Evolutionary conservation across 1,140 invertebrate genomes (phyloP), one percentile per base, ranked within the genome.

Genomic region (Pseudomyrmex flavicornis): DNA sequence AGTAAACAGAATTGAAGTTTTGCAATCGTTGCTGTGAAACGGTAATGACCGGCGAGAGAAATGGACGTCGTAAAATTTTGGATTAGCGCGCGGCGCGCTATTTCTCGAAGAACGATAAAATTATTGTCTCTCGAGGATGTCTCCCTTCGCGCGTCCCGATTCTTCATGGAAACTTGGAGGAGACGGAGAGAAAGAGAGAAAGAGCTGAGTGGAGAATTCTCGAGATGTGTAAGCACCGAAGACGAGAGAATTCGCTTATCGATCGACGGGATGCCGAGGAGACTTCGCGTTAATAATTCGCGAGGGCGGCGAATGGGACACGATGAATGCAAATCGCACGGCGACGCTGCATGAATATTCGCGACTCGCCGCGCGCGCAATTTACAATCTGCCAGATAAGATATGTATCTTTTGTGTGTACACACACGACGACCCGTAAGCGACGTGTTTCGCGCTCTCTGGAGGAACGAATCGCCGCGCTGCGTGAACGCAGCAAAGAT

Each of bases 331-430:
- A 84, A 84, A 84, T 84, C 48, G 75, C 48, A 22, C 44, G n/a
- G 63, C 17, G 82, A 84, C 74, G 65, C 50, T 46, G 74, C 56
- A 84, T 84, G 82, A 84, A 84, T 84, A 84, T 84, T 84, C 65
- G 63, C 62, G 48, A 79, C n/a, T 68, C 26, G 75, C 52, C 52
- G 13, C 56, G 9, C 22, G 46, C 54, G 13, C 65, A 56, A 84
- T 84, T 84, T 80, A 69, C 65, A 66, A 69, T 80, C 82, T 54
- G 65, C 35, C 65, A 54, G 75, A 84, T 84, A 84, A 84, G 82
- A 84, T 68, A 65, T 46, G 76, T 83, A 75, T 83, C 52, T 77
- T 83, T 65, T 48, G 54, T 72, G 46, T 56, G 26, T 70, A 59
- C 15, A 48, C 10, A 48, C 10, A 48, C 8, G 3, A n/a, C 35